phyloP scores from a whole-genome alignment of 2,797 vertebrate species.

The Sylvia borin region DNA sequence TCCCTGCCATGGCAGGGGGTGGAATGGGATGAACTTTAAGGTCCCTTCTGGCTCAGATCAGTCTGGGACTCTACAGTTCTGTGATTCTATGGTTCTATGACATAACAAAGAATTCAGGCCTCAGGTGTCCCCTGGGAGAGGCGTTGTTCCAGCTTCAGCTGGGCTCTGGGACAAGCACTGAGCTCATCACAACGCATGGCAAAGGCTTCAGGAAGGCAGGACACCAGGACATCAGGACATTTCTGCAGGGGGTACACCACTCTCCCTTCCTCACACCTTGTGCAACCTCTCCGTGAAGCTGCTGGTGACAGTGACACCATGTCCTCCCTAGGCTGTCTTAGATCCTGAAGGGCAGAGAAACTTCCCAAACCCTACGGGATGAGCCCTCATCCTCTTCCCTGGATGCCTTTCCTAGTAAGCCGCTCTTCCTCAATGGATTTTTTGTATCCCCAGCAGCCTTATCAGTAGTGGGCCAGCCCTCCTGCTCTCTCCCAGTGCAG shows the following conservation, averaged over 20 bases:
- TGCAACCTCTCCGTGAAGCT: background rate
- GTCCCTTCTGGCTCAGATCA: background rate
- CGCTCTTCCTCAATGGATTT: background rate
- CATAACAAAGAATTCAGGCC: background rate
- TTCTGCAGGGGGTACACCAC: accelerated
- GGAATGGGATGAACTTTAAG: accelerated
- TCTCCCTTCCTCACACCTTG: background rate
- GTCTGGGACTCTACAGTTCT: background rate
- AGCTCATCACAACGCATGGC: background rate
- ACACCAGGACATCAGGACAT: background rate
- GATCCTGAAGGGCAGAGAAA: background rate
- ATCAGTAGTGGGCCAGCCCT: accelerated
- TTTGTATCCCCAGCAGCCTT: background rate
- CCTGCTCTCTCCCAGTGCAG: background rate
- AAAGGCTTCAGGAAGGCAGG: background rate
- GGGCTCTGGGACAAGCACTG: background rate
- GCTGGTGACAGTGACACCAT: background rate
- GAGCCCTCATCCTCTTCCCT: background rate
- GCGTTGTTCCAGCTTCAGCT: background rate
- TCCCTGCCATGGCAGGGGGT: background rate
- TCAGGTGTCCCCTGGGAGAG: background rate
- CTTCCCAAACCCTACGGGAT: background rate
- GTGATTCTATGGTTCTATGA: background rate
- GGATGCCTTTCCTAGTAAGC: background rate
- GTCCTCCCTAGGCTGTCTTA: background rate